Evolutionary conservation across 2,113 vertebrate species (phyloP), one percentile per base, ranked within the genome.

Genomic region (Pantherophis guttatus): DNA sequence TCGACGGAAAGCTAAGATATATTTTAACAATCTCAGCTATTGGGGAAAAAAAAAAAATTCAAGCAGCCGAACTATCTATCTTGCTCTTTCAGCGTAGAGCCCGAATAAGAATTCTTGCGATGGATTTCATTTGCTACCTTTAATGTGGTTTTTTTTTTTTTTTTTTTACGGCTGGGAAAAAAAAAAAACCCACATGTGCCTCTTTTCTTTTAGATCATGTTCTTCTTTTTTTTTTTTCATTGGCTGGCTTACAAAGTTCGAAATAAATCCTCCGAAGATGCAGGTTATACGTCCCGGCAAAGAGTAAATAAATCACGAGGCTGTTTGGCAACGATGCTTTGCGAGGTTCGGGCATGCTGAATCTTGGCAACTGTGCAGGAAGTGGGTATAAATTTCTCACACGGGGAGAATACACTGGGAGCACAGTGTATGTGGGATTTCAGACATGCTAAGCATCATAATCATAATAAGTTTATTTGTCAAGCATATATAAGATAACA

Each of bases 311-410:
- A 95, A 95, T 96, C 96, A 95, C 90, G 9, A 24, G 96, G 92
- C 94, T 93, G 0, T 54, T 39, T 0, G 2, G 91, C 94, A 91
- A 96, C 96, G 97, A 95, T 94, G 94, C 94, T 96, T 96, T 96
- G 94, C 91, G 65, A 94, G 94, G 95, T 81, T 44, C 44, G 2
- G 44, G 3, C 44, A 44, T 44, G 94, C 91, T 95, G 96, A 96
- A 96, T 94, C 86, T 92, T 55, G 93, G 91, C 2, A 70, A 95
- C 8, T 97, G 91, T 94, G 91, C 85, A 90, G 93, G 89, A 96
- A 96, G 97, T 93, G 96, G 96, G 96, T 95, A 95, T 50, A 50
- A 91, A 93, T 96, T 97, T 97, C 96, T 93, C 94, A 93, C 57
- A 91, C 91, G 1, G 13, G 54, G 19, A 21, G 11, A 81, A 81